Base-by-base conservation (phyloP, 2,888 invertebrate species). In the Deroplatys truncata region DNA sequence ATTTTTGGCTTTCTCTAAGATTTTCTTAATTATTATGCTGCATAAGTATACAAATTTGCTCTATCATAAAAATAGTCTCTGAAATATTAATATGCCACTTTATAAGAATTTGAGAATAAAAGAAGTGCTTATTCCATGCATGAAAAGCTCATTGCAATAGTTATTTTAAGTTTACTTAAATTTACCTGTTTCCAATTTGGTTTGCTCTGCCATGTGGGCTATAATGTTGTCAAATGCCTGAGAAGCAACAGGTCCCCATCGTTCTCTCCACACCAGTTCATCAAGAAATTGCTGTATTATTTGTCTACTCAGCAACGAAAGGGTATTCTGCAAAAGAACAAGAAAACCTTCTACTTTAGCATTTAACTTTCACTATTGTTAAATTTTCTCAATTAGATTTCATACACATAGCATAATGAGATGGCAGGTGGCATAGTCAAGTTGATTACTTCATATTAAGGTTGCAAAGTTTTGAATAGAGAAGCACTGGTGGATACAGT, bases 281-380 rank as follows among this genome's bases (percentile, higher is more conserved):
- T 98, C 98, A 91, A 98, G 94, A 93, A 98, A 98, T 93, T 98
- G 98, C 93, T 98, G 98, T 92, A 98, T 98, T 93, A 98, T 97
- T 93, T 97, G 97, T 86, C 97, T 94, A 2, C 97, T 97, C 0
- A 98, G 94, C 91, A 98, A 93, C 16, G 97, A 97, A 13, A 98
- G 93, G 0, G 98, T 98, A 91, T 97, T 98, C 94, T 98, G 97
- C 20, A 92, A 92, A 84, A 89, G 84, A 90, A 85, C 72, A 90
- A 90, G 9, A 49, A 43, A 43, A 10, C 1, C 10, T 43, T 13
- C 13, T 43, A 13, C 31, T 86, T 84, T 35, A 28, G 43, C 28
- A 87, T 87, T 25, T 49, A 87, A 43, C 4, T 35, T 43, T 43
- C 9, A 88, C 28, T 0, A 86, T 86, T 29, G 49, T 86, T 88